Evolutionary conservation across 2,797 vertebrate genomes (phyloP), one percentile per base, ranked within the genome.

Genomic region (Eurystomus glaucurus): DNA sequence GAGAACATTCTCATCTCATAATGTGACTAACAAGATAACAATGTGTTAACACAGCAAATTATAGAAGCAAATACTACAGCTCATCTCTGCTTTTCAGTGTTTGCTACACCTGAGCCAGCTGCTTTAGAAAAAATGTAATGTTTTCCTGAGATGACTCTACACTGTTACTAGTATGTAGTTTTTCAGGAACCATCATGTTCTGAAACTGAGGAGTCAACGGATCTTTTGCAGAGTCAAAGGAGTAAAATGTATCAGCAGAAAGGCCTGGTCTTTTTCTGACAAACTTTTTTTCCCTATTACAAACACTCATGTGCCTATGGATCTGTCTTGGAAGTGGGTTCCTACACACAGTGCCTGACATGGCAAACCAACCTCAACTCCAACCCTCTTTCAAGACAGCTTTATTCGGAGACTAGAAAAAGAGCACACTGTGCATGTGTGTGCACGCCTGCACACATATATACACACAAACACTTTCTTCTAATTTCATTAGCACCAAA

Each of bases 101-200:
- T 75, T 2, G 3, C 19, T 14, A 79, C 43, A 87, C 12, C 33
- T 52, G 21, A 82, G 41, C 3, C 62, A 90, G 35, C 6, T 72
- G 6, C 51, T 54, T 66, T n/a, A 80, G 16, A 19, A 75, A 84
- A 0, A 14, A 14, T 3, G 0, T 5, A 13, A 5, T 14, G 39
- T 64, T 71, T 77, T 62, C 31, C 54, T 55, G 54, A 37, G 68
- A 15, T 10, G 90, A 50, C 26, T 31, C 31, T 33, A 43, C 4
- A 35, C 12, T 79, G 39, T 35, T 41, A 57, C 25, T 68, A 71
- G 14, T 14, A 71, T 0, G 4, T 2, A 68, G 11, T 8, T 68
- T 52, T 48, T 66, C 33, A 46, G 16, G 8, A 70, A 28, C 15
- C 78, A 76, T 33, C 16, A 85, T n/a, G 16, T 61, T 85, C 68